Evolutionary conservation across 2,797 vertebrate species (phyloP), one percentile per base, ranked within the genome.

Genomic region (Melanogrammus aeglefinus): DNA sequence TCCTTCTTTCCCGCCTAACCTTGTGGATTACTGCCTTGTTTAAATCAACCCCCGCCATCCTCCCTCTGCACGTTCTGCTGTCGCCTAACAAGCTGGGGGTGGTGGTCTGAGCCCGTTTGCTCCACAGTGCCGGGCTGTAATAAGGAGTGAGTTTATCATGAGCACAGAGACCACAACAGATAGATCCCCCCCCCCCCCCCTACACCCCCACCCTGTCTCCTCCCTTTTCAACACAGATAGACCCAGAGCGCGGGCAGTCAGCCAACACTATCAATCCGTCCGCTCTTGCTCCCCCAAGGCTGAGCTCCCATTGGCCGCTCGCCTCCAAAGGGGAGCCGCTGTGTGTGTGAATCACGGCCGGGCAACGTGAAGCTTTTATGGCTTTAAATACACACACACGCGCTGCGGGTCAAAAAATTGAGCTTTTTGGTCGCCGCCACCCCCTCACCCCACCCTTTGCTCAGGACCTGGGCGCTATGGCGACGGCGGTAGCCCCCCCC

Each of bases 181-280:
- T 92, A 95, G 93, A 94, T 92, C 79, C 87, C 92, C 92, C 91
- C 92, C 92, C 91, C 91, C 94, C 91, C 57, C 57, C 69, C 27
- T 12, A 12, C 69, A 29, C 24, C 27, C 69, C 3, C 29, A 12
- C 90, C 85, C 84, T 79, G 88, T 92, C 92, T 91, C 92, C 92
- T 92, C 92, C 94, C 92, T 92, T 93, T 93, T 91, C 92, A 69
- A 69, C 63, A 91, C 90, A 92, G 92, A 94, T 91, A 95, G 91
- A 93, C 91, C 91, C 86, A 79, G 91, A 92, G 92, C 92, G 92
- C 83, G 90, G 94, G 94, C 94, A 92, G 85, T 84, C 89, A 87
- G 94, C 94, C 94, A 95, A 93, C 91, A 90, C 93, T 93, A 94
- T 95, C 94, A 94, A 95, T 95, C 94, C 92, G 92, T 90, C 91